Base-by-base conservation (phyloP, 2,797 vertebrate species). In the Heterohyrax brucei region DNA sequence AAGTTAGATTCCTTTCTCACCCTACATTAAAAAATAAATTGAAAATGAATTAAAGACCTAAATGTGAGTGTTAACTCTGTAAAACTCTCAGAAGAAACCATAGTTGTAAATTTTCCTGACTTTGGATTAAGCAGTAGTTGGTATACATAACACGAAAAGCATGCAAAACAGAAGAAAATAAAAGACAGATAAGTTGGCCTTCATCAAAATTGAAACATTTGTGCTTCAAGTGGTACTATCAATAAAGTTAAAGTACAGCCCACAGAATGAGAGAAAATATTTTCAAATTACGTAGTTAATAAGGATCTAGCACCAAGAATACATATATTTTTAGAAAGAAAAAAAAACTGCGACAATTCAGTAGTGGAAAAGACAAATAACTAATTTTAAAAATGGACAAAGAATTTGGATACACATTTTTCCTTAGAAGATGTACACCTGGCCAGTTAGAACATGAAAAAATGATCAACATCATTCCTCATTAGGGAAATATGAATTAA, bases 161-260 rank as follows among this genome's bases (percentile, higher is more conserved):
- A 86, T 85, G 70, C 28, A 70, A 70, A 14, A 70, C 10, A 16
- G 19, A 48, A 28, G 39, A 73, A 61, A 80, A 70, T 33, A 86
- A 77, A 39, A 13, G 26, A 77, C 10, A 53, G 1, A 64, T 62
- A n/a, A 85, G 68, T 87, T 78, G 24, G 26, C 68, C 10, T 50
- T 50, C 13, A 89, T 75, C n/a, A 56, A 62, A 93, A 84, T n/a
- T 79, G 86, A 90, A 44, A 86, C 64, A 18, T 89, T 48, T 75
- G 1, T 66, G 21, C 8, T 91, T 91, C 53, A 81, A 53, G 72
- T 5, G 50, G 30, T 19, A 81, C 61, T 53, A 76, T 70, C 18
- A 19, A 66, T 26, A 83, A 80, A 68, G 30, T 46, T 14, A 77
- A 53, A 26, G 5, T 3, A 80, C 1, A 76, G 59, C 3, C 28